Conservation (phyloP, 35 echinoderm and acorn worm species). For the Acanthaster planci region DNA sequence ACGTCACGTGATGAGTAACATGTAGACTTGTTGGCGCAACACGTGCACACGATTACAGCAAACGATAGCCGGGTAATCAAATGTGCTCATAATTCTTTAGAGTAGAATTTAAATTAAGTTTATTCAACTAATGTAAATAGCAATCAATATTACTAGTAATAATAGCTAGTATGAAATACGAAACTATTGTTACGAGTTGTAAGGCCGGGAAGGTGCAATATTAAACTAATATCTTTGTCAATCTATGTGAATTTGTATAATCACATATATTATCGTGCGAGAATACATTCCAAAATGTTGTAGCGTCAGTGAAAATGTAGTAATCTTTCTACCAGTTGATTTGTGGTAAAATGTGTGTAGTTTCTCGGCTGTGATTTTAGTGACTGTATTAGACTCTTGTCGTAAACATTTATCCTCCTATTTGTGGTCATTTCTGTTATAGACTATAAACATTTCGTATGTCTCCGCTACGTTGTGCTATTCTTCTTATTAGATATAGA, state of each 20-base stretch:
- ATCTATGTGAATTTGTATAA: conserved; percentile 12
- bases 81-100: not conserved
- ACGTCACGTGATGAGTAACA: too few relatives aligned
- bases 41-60: too few relatives aligned
- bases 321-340: not conserved
- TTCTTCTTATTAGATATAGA: too few relatives aligned
- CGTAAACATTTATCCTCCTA: too few relatives aligned
- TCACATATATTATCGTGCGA: conserved; percentile 27
- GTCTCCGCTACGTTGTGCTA: too few relatives aligned
- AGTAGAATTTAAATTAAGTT: conserved; percentile 6
- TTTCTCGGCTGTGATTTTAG: not conserved
- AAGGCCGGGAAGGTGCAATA: conserved; percentile 27
- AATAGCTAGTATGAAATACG: conserved; percentile 18
- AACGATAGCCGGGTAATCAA: too few relatives aligned
- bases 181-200: not conserved
- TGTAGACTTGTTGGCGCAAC: too few relatives aligned
- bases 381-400: too few relatives aligned
- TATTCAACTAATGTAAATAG: conserved; percentile 10
- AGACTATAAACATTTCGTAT: too few relatives aligned
- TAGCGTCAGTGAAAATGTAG: conserved; percentile 16
- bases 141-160: conserved; percentile 3
- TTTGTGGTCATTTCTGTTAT: too few relatives aligned
- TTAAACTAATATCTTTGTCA: conserved; percentile 15
- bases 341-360: not conserved
- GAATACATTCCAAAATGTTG: conserved; percentile 29